These are phyloP conservation scores for Patiria pectinifera DNA, from an alignment of 53 echinoderm and acorn worm genomes.

Conservation along the genomic window DNA sequence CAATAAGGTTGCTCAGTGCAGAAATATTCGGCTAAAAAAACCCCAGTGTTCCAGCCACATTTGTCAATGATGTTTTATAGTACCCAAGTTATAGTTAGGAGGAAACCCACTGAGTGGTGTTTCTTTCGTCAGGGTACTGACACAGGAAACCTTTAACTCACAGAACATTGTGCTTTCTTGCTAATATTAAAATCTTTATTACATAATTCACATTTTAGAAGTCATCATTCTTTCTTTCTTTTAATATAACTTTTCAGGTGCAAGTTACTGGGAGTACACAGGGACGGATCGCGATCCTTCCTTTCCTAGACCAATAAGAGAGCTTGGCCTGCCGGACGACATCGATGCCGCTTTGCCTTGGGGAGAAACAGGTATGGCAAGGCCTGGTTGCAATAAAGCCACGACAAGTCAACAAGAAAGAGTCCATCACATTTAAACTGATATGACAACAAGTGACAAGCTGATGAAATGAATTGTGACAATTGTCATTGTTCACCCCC, in stretches of 20 bases:
- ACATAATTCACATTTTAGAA: not conserved
- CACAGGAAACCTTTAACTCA: too few relatives aligned
- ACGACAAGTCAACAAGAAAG: too few relatives aligned
- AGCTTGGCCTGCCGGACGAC: constrained; percentile 85
- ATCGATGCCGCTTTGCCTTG: constrained; percentile 91
- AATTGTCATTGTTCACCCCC: too few relatives aligned
- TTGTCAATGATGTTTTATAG: not conserved
- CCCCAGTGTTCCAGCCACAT: not conserved
- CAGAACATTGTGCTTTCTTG: too few relatives aligned
- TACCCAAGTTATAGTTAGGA: not conserved
- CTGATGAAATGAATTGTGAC: too few relatives aligned
- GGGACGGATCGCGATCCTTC: constrained; percentile 67
- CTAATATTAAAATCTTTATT: too few relatives aligned
- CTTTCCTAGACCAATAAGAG: constrained; percentile 79
- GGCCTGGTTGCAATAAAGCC: not conserved
- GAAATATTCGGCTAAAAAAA: not conserved
- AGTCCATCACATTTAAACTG: too few relatives aligned
- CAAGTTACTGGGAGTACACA: constrained; percentile 89
- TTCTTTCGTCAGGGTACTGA: too few relatives aligned
- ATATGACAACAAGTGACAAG: too few relatives aligned
- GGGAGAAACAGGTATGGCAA: constrained; percentile 77
- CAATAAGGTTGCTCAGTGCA: not conserved
- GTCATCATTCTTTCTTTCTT: not conserved
- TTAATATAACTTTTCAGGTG: constrained; percentile 49
- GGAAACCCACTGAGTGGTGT: too few relatives aligned